Evolutionary conservation across 2,888 invertebrate genomes (phyloP).

Genomic region (Nephrocerus scutellatus): DNA sequence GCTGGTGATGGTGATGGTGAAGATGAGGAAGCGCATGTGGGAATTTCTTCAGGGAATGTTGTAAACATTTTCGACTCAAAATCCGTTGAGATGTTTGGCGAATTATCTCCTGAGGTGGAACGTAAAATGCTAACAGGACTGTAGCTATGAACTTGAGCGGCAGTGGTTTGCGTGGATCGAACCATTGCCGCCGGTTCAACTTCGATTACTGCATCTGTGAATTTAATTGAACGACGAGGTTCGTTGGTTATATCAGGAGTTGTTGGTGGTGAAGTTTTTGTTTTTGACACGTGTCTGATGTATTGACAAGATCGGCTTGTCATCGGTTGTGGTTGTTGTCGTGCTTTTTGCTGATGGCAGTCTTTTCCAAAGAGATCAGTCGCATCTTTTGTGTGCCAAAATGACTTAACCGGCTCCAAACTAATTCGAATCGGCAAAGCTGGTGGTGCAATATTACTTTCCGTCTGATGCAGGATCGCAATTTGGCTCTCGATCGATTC

Average conservation of each 20-base stretch:
- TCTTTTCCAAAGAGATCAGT: not conserved
- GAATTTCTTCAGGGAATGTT: too few species aligned
- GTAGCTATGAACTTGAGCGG: too few species aligned
- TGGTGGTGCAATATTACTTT: constrained; percentile 26
- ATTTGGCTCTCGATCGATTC: constrained; percentile 49
- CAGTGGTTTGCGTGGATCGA: too few species aligned
- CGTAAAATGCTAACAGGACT: too few species aligned
- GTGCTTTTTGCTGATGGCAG: not conserved
- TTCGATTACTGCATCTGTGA: constrained; percentile 30
- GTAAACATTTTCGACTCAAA: too few species aligned
- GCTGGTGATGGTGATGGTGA: too few species aligned
- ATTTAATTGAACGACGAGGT: constrained; percentile 31
- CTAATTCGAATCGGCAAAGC: constrained; percentile 32
- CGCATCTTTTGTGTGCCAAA: constrained; percentile 1
- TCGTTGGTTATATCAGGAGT: constrained; percentile 10
- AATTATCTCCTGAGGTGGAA: too few species aligned
- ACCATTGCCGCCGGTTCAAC: too few species aligned
- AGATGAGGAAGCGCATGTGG: too few species aligned
- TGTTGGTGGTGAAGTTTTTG: constrained; percentile 10
- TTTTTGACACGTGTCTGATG: constrained; percentile 9
- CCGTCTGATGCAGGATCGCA: constrained; percentile 38
- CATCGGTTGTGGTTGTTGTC: not conserved
- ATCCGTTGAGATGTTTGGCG: too few species aligned
- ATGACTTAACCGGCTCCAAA: constrained; percentile 25
- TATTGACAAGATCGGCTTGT: constrained; percentile 2